Evolutionary conservation across 2,797 vertebrate species (phyloP), one percentile per base, ranked within the genome.

Genomic region (Apogon talboti): DNA sequence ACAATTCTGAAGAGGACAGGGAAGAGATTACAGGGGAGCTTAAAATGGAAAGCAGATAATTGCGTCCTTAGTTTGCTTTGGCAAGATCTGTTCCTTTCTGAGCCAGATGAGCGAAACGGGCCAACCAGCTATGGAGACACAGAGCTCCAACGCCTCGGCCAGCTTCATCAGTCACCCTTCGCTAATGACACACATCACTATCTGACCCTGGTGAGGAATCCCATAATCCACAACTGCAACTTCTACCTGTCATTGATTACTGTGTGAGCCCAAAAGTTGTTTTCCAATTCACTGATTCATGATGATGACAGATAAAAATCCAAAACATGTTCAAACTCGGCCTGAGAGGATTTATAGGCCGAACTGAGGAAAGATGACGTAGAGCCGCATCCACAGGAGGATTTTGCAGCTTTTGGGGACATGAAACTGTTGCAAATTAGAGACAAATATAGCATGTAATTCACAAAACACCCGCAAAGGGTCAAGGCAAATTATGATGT

Each of bases 41-140:
- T 78, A 59, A 89, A 82, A 81, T 67, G 58, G 62, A 63, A 83
- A 71, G 69, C 56, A 49, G 70, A 82, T 72, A 78, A 75, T 80
- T 7, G 18, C 78, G 76, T 80, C 84, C 56, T 79, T 41, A 15
- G 63, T 80, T 85, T 76, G 76, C 82, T 83, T 83, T 80, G 76
- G 77, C 66, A 60, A 62, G 61, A 73, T 64, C 30, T 47, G 50
- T 21, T 55, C 12, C 60, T 57, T 2, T 13, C 71, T 18, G 33
- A 72, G 81, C 67, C 74, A 67, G 58, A 69, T 50, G 64, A 78
- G 85, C 79, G 69, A 80, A 67, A 72, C 60, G 63, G 68, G 78
- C 82, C 82, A 83, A 5, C 53, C 60, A 63, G 59, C 55, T 67
- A 21, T 12, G 24, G 54, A 30, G 54, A 56, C 60, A 55, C 74